These are phyloP conservation scores for Stenolophus ochropezus DNA, from an alignment of 2,888 invertebrate species.

Conservation along the genomic window DNA sequence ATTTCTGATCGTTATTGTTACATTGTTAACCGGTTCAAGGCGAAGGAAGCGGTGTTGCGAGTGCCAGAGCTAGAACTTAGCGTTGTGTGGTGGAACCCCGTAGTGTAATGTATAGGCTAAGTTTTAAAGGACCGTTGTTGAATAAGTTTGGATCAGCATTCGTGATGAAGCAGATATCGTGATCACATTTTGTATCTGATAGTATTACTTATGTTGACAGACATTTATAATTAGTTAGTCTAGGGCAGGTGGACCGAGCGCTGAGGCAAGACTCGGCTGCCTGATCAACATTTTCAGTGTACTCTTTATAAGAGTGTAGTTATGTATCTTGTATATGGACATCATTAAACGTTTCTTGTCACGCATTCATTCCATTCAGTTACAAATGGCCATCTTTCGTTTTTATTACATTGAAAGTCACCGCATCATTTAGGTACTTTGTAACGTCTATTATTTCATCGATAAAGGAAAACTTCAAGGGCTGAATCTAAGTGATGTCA, in stretches of 20 bases:
- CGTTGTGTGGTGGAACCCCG: slow-evolving; percentile 16
- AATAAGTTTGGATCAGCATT: slow-evolving; percentile 52
- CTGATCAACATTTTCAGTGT: slow-evolving; percentile 63
- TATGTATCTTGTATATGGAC: slow-evolving; percentile 61
- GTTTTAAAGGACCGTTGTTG: slow-evolving; percentile 54
- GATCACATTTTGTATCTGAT: slow-evolving; percentile 59
- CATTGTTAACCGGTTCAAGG: not conserved
- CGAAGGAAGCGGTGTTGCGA: not conserved
- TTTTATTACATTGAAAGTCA: not conserved
- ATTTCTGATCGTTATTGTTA: not conserved
- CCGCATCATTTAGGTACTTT: not conserved
- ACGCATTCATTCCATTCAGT: slow-evolving; percentile 30
- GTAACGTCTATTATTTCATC: not conserved
- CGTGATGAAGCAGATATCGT: slow-evolving; percentile 55
- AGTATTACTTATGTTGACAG: slow-evolving; percentile 58
- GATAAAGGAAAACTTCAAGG: not conserved
- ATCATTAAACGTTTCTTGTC: slow-evolving; percentile 57
- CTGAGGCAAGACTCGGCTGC: not conserved
- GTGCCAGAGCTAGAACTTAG: slow-evolving; percentile 45
- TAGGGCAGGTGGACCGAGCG: slow-evolving; percentile 33
- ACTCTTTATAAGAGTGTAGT: slow-evolving; percentile 67
- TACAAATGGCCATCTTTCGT: not conserved
- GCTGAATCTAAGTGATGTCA: slow-evolving; percentile 31
- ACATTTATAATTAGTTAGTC: slow-evolving; percentile 40
- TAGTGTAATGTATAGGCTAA: slow-evolving; percentile 53